Evolutionary conservation across 2,113 vertebrate species (phyloP).

Genomic region (Taurulus bubalis): DNA sequence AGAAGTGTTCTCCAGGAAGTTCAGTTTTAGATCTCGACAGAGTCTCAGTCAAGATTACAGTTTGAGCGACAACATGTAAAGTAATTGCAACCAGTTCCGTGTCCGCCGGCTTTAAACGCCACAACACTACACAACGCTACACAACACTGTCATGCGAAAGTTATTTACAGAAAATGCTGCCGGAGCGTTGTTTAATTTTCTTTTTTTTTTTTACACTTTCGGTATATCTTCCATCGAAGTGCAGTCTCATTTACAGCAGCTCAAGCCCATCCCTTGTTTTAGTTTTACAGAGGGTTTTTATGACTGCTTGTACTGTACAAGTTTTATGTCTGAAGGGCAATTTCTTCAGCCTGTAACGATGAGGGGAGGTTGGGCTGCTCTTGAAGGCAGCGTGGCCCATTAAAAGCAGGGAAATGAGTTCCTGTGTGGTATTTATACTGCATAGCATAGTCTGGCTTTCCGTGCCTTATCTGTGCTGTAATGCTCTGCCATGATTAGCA

Average conservation of each 20-base stretch:
- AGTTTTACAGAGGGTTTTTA: slow-evolving; percentile 40
- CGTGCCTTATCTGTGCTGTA: slow-evolving; percentile 19
- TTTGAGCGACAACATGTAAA: not conserved
- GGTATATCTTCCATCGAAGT: slow-evolving; percentile 23
- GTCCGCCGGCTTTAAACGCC: not conserved
- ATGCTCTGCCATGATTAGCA: slow-evolving; percentile 38
- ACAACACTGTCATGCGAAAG: not conserved
- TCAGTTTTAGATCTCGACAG: not conserved
- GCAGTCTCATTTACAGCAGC: not conserved
- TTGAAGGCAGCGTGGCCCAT: slow-evolving; percentile 28
- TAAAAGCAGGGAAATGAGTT: slow-evolving; percentile 55
- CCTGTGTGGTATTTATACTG: slow-evolving; percentile 34
- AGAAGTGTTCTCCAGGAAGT: not conserved
- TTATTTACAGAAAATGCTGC: not conserved
- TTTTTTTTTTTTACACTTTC: not conserved
- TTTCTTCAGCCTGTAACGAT: slow-evolving; percentile 57
- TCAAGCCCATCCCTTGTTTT: slow-evolving; percentile 3
- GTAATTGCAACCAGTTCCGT: not conserved
- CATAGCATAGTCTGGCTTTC: slow-evolving; percentile 1
- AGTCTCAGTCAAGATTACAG: not conserved
- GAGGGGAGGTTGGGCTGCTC: slow-evolving; percentile 35
- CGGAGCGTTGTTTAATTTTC: not conserved
- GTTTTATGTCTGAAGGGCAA: slow-evolving; percentile 61
- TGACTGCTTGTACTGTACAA: slow-evolving; percentile 22
- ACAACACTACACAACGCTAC: too few species aligned